Conservation (phyloP, 53 echinoderm and acorn worm species). For the Holothuria scabra region DNA sequence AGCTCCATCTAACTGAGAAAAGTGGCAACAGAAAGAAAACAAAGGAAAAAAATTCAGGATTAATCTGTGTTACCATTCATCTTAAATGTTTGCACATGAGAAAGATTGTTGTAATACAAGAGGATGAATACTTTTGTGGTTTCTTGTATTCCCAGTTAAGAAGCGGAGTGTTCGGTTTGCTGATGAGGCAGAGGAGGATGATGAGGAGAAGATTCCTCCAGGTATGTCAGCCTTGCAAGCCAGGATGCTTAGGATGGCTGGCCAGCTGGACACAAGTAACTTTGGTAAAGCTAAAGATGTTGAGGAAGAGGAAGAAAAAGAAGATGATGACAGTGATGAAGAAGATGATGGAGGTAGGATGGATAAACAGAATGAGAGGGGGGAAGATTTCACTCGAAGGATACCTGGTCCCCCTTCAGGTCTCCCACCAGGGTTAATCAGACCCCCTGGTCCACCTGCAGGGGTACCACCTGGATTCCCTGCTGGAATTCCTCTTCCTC, state of each 20-base stretch:
- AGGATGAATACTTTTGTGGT: too few species aligned
- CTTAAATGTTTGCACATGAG: too few species aligned
- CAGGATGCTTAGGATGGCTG: constrained; percentile 92
- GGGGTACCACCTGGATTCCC: constrained; percentile 78
- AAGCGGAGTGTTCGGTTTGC: constrained; percentile 70
- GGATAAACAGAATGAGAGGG: constrained; percentile 26
- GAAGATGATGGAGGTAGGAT: constrained; percentile 50
- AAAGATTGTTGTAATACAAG: too few species aligned
- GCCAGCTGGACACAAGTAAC: constrained; percentile 68
- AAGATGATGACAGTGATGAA: constrained; percentile 60
- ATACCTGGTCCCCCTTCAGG: constrained; percentile 75
- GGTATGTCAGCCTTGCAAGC: constrained; percentile 95
- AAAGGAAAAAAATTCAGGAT: too few species aligned
- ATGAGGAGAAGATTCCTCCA: constrained; percentile 63
- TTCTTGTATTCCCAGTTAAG: constrained; percentile 2
- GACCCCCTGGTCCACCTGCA: constrained; percentile 81
- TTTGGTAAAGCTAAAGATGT: constrained; percentile 23
- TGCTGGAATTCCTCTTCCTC: constrained; percentile 47
- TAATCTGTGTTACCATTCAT: too few species aligned
- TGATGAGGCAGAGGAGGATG: constrained; percentile 48
- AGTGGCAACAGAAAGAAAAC: too few species aligned
- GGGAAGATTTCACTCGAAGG: constrained; percentile 19
- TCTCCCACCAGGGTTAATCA: constrained; percentile 68
- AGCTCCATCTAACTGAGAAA: too few species aligned
- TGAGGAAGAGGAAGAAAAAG: constrained; percentile 67